Evolutionary conservation across 2,797 vertebrate species (phyloP), one percentile per base, ranked within the genome.

Genomic region (Anguilla pacifica): DNA sequence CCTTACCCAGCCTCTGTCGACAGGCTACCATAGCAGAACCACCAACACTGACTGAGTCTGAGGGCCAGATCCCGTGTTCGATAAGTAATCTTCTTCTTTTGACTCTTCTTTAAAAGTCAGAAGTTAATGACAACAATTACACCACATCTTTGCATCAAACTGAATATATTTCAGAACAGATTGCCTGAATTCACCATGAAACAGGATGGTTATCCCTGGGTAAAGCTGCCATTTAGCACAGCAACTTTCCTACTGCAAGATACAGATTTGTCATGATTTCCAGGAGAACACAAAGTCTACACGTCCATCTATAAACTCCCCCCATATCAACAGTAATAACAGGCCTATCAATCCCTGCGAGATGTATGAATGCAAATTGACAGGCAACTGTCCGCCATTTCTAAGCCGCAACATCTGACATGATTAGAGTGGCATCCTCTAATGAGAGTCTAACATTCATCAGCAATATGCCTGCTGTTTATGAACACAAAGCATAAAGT

Each of bases 211-310:
- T 35, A 2, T 6, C 67, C n/a, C 35, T n/a, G 13, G 31, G 49
- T 85, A 43, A 55, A 84, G 67, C 11, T 51, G 61, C 22, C 82
- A 51, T 59, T 59, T 77, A 84, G 55, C 55, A 51, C 22, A 22
- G 43, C 84, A 67, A 57, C 28, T 84, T 13, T 31, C 15, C 51
- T 15, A 13, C 51, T 55, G 53, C 57, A 84, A 31, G 53, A 11
- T 81, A 39, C 49, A 22, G 7, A 25, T 82, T 43, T 77, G 2
- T 7, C 13, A 31, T 39, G 13, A 46, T 25, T 64, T 64, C 25
- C 17, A 43, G 10, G 64, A 22, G 39, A 70, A 94, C 93, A 89
- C 89, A 74, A 10, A 31, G 67, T 0, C 67, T 70, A 70, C 7
- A 74, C 13, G 67, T 7, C 67, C 13, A 15, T 13, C 64, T 2